Evolutionary conservation across 2,888 invertebrate genomes (phyloP), one percentile per base, ranked within the genome.

Genomic region (Elegia similella): DNA sequence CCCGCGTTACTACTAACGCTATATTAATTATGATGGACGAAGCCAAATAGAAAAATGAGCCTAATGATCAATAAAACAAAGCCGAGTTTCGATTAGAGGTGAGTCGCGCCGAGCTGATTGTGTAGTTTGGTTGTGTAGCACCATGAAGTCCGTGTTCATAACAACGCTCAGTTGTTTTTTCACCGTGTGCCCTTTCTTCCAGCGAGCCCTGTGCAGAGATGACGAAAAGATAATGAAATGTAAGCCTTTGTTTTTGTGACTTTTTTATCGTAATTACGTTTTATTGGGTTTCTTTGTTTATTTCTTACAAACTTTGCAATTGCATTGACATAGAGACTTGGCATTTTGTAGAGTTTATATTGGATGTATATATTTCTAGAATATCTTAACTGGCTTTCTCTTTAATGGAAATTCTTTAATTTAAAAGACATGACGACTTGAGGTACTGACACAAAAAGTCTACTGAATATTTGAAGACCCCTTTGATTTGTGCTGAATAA

Each of bases 221-320:
- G 90, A 91, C 70, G 90, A 90, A 12, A 89, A 85, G 76, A 90
- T 90, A 62, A 75, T 85, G 69, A 89, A 88, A 86, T 86, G 89
- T 90, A 78, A 64, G 62, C 23, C 17, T 43, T 32, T 47, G 29
- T 13, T 52, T 42, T 38, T 38, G 5, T 23, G 2, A 23, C 23
- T 23, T 23, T n/a, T 23, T 23, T 23, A 23, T 23, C 5, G 23
- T 23, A 23, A 23, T 23, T 23, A 23, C 23, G n/a, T 16, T 57
- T 23, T 17, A 23, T 8, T 29, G 23, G 1, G 58, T 47, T 48
- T 43, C 47, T 34, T 38, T 38, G 10, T 8, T n/a, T 38, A 12
- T 38, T 38, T 38, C n/a, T 10, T 12, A 5, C 10, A 12, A 10
- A 38, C 38, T 12, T 34, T 34, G 23, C 23, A 3, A 23, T 23